Conservation (phyloP, 1,140 invertebrate species). For the Zaprionus davidi region DNA sequence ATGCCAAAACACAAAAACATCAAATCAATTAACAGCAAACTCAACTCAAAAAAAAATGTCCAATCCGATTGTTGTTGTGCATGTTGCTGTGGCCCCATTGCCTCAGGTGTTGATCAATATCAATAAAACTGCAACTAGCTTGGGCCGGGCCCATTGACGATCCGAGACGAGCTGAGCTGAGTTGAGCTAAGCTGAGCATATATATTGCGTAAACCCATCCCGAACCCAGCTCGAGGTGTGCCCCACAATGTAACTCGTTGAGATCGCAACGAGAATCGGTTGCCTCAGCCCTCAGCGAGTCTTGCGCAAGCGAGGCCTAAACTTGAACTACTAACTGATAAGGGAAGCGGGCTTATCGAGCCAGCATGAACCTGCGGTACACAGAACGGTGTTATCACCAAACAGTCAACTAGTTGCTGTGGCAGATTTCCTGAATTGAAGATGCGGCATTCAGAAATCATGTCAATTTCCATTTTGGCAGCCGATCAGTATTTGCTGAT, state of each 20-base stretch:
- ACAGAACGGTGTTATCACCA: constrained; percentile 57
- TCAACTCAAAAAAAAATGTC: constrained; percentile 5
- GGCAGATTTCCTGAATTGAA: neutral
- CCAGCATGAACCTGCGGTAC: constrained; percentile 45
- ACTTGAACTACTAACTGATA: constrained; percentile 70
- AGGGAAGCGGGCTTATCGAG: constrained; percentile 46
- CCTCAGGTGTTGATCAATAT: constrained; percentile 76
- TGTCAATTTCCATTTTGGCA: constrained; percentile 46
- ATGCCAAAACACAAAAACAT: constrained; percentile 74
- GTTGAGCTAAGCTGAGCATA: neutral
- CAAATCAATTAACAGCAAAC: constrained; percentile 74
- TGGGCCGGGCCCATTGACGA: constrained; percentile 30
- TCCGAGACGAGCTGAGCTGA: neutral
- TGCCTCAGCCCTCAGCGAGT: constrained; percentile 9
- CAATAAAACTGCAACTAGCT: constrained; percentile 74
- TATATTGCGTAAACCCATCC: constrained; percentile 51
- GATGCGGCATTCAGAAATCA: neutral
- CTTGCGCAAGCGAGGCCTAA: constrained; percentile 62
- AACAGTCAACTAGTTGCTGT: neutral
- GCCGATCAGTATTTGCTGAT: constrained; percentile 60
- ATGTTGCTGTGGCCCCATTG: constrained; percentile 58
- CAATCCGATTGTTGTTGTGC: constrained; percentile 12
- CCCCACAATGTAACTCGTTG: neutral
- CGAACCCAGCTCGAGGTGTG: constrained; percentile 15
- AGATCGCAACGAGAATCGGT: constrained; percentile 43